These are phyloP conservation scores for Ceuthmochares aereus DNA, from an alignment of 2,113 vertebrate species.

Conservation along the genomic window DNA sequence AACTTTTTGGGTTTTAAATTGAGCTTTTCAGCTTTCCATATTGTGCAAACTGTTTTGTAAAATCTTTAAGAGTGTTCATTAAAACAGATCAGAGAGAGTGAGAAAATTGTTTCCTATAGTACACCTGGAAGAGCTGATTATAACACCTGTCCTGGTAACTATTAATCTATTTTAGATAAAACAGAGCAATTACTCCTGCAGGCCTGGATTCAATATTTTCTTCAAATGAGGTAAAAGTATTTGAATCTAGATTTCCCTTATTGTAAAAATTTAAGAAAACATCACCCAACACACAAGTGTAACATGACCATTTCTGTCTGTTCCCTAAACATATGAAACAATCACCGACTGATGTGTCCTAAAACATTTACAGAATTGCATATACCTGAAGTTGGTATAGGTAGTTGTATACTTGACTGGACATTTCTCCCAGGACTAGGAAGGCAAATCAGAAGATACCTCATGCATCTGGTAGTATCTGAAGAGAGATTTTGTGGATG, in stretches of 20 bases:
- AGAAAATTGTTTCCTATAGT: neutral
- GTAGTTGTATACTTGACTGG: neutral
- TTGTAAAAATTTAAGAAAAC: neutral
- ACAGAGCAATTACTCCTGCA: neutral
- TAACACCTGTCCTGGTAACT: neutral
- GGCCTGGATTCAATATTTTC: neutral
- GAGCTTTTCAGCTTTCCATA: neutral
- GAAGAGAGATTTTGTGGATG: neutral
- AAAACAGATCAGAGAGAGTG: neutral
- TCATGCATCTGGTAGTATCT: neutral
- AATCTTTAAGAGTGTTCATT: neutral
- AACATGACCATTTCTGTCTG: neutral
- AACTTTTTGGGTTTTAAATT: too few species aligned
- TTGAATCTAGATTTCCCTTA: neutral
- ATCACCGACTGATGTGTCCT: neutral
- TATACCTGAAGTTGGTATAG: neutral
- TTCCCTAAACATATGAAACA: neutral
- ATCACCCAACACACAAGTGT: neutral
- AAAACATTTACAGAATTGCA: neutral
- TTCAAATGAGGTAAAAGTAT: neutral
- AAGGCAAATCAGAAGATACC: neutral
- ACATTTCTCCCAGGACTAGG: neutral
- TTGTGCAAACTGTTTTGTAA: neutral
- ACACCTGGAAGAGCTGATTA: neutral
- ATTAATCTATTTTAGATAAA: neutral